Conservation (phyloP, 2,888 invertebrate genomes). For the Panzeria rudis region DNA sequence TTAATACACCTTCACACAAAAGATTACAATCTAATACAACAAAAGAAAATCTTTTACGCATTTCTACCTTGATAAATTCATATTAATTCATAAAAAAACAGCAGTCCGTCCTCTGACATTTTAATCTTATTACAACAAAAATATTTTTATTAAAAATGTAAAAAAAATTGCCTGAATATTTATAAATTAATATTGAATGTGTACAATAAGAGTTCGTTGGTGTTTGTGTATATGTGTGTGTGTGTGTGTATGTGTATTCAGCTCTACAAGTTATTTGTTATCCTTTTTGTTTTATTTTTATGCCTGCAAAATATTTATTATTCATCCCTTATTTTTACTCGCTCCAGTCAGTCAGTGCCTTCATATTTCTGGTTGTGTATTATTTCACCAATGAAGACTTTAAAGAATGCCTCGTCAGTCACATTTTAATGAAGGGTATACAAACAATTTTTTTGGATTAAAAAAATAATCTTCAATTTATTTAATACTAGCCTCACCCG, state of each 20-base stretch:
- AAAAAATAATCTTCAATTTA: neutral
- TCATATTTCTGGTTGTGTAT: neutral
- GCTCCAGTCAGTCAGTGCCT: neutral
- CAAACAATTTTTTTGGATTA: neutral
- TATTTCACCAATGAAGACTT: neutral
- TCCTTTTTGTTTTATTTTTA: neutral
- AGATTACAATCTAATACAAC: too few species aligned
- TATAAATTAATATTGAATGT: neutral
- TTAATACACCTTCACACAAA: too few species aligned
- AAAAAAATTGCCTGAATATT: slow-evolving; percentile 1
- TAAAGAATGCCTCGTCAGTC: neutral
- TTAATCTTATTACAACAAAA: slow-evolving; percentile 5
- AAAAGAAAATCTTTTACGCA: too few species aligned
- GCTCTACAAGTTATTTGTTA: neutral
- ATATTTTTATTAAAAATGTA: slow-evolving; percentile 28
- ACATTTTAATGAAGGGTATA: neutral
- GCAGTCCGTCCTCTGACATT: too few species aligned
- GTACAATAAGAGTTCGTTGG: too few species aligned
- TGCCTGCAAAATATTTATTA: neutral
- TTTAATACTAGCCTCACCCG: neutral
- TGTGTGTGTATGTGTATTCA: neutral
- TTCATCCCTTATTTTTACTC: neutral
- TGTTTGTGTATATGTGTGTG: neutral
- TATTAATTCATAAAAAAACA: too few species aligned
- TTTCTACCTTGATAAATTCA: too few species aligned